phyloP scores from a whole-genome alignment of 2,797 vertebrate species.

The Petrocephalus sullivani region DNA sequence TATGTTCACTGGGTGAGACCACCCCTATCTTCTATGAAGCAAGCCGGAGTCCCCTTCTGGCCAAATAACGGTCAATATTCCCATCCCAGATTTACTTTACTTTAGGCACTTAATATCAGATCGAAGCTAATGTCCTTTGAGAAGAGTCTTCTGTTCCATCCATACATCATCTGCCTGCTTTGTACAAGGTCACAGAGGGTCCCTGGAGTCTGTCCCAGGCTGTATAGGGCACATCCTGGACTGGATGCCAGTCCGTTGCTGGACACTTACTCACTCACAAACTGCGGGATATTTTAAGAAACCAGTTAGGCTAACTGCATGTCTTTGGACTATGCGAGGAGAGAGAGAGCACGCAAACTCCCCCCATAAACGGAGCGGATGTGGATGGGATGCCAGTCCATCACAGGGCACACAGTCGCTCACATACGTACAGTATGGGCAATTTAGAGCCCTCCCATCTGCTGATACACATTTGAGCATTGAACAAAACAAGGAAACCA shows the following conservation, averaged over 20 bases:
- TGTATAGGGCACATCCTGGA: neutral
- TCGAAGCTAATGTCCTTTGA: neutral
- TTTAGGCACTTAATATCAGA: neutral
- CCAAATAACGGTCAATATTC: neutral
- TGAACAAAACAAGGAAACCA: neutral
- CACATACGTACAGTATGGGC: neutral
- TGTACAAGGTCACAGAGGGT: neutral
- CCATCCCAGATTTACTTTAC: neutral
- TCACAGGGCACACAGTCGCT: neutral
- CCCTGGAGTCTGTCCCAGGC: neutral
- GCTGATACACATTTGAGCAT: neutral
- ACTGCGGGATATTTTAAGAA: neutral
- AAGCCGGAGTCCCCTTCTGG: neutral
- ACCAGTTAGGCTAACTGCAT: neutral
- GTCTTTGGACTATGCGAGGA: neutral
- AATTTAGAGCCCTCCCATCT: neutral
- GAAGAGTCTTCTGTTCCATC: neutral
- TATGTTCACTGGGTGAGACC: neutral
- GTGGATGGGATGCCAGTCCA: neutral
- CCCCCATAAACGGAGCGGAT: neutral
- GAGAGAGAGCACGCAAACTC: neutral
- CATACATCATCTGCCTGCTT: neutral
- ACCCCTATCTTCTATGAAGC: neutral
- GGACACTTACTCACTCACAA: neutral
- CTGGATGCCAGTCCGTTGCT: neutral